Conservation (phyloP, 2,113 vertebrate genomes). For the Plestiodon gilberti region DNA sequence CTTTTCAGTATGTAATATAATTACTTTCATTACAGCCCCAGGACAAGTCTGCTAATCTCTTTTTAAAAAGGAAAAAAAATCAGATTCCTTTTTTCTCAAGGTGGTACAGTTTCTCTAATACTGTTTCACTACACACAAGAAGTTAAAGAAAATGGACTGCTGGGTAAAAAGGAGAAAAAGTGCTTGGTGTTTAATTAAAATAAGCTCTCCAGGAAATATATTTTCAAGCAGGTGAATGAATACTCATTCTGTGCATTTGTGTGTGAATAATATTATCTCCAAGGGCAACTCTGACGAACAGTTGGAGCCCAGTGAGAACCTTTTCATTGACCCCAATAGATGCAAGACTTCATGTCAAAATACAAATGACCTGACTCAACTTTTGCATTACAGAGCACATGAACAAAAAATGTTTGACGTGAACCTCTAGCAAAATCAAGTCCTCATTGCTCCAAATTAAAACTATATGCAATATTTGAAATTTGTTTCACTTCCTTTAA, state of each 20-base stretch:
- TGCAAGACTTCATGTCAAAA: neutral
- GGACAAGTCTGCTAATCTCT: neutral
- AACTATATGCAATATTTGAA: too few relatives aligned
- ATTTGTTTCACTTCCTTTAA: too few relatives aligned
- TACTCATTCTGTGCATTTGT: neutral
- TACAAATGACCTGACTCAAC: neutral
- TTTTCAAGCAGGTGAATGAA: neutral
- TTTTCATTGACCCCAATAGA: neutral
- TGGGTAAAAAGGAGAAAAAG: neutral
- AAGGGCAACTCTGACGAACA: neutral
- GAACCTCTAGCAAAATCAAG: neutral
- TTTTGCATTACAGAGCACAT: neutral
- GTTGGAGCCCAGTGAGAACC: neutral
- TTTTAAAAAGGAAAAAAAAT: neutral
- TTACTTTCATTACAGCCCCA: constrained; percentile 20
- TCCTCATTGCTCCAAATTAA: too few relatives aligned
- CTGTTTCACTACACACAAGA: neutral
- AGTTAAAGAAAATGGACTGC: constrained; percentile 17
- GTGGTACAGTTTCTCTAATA: neutral
- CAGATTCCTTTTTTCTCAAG: neutral
- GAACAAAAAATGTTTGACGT: constrained; percentile 11
- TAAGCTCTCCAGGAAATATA: neutral
- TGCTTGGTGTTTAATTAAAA: constrained; percentile 12
- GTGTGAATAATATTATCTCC: neutral
- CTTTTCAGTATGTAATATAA: constrained; percentile 6